Percentiles rank a stretch among this genome's conserved stretches.
phyloP scores from a whole-genome alignment of 2,113 vertebrate genomes.

The Lophochroa leadbeateri region DNA sequence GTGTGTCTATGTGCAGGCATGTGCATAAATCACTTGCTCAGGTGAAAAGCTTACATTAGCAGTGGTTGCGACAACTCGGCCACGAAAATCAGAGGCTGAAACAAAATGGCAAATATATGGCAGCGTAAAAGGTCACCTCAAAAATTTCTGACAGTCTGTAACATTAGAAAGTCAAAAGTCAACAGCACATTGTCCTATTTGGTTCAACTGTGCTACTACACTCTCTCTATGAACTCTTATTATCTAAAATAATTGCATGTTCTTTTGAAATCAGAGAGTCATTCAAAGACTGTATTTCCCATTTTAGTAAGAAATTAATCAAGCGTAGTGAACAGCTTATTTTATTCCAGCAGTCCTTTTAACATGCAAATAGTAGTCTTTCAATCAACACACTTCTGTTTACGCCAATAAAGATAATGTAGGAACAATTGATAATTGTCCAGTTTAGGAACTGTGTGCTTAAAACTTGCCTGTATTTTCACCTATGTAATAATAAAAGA shows the following conservation, averaged over 20 bases:
- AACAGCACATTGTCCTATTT: slow-evolving; percentile 30
- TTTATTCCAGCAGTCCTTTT: slow-evolving; percentile 2
- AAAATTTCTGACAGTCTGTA: slow-evolving; percentile 55
- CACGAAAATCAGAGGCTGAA: slow-evolving; percentile 27
- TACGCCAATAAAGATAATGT: neutral
- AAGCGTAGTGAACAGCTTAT: slow-evolving; percentile 8
- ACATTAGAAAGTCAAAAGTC: slow-evolving; percentile 66
- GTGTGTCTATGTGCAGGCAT: neutral
- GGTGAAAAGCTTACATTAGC: slow-evolving; percentile 41
- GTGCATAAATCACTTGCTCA: neutral
- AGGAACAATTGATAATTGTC: neutral
- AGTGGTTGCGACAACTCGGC: neutral
- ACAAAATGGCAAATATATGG: slow-evolving; percentile 54
- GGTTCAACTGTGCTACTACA: neutral
- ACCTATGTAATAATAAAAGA: neutral
- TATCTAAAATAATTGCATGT: slow-evolving; percentile 50
- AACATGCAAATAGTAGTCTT: slow-evolving; percentile 2
- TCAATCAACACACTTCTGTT: neutral
- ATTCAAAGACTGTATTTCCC: neutral
- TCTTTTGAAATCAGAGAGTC: slow-evolving; percentile 36
- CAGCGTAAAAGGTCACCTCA: slow-evolving; percentile 57
- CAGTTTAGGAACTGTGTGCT: neutral
- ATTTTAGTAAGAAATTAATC: slow-evolving; percentile 46
- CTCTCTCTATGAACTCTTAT: neutral
- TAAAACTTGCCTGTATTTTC: neutral